Evolutionary conservation across 64 coral and sea anemone genomes (phyloP).

Genomic region (Porites lutea): DNA sequence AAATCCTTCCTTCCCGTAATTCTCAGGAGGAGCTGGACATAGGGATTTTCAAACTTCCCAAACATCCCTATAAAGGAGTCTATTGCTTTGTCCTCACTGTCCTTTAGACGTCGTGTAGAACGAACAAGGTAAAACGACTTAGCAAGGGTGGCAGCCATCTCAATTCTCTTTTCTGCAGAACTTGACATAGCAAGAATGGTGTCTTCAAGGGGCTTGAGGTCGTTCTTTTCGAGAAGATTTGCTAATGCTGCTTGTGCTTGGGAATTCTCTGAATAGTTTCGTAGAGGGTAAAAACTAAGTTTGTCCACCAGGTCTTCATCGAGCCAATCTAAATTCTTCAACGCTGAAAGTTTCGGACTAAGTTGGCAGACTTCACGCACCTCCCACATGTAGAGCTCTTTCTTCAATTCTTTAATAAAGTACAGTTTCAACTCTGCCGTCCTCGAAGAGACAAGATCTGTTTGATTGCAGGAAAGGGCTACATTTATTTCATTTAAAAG

Average conservation of each 20-base stretch:
- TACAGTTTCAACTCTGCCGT: background rate
- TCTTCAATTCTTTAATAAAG: constrained; percentile 54
- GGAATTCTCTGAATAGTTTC: background rate
- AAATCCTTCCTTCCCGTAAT: constrained; percentile 65
- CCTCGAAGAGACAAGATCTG: background rate
- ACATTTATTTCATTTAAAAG: constrained; percentile 49
- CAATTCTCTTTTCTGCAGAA: constrained; percentile 27
- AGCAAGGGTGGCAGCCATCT: constrained; percentile 49
- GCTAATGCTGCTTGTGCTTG: constrained; percentile 39
- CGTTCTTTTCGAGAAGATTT: constrained; percentile 2
- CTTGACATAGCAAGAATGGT: constrained; percentile 18
- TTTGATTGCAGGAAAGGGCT: constrained; percentile 19
- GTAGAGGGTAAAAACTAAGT: constrained; percentile 33
- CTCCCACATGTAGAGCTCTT: constrained; percentile 65
- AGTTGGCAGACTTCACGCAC: constrained; percentile 41
- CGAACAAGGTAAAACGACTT: constrained; percentile 75
- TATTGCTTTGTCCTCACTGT: constrained; percentile 84
- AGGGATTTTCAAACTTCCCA: constrained; percentile 29
- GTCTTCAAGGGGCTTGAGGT: constrained; percentile 20
- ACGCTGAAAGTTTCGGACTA: constrained; percentile 36
- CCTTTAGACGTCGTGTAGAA: constrained; percentile 58
- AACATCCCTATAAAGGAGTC: constrained; percentile 38
- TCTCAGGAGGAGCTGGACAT: constrained; percentile 41
- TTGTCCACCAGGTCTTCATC: background rate
- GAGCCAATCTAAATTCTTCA: constrained; percentile 46